A percentile compares a stretch with the other conserved stretches of the same genome.
Evolutionary conservation across 1,140 invertebrate species (phyloP).

Genomic region (Orius insidiosus): DNA sequence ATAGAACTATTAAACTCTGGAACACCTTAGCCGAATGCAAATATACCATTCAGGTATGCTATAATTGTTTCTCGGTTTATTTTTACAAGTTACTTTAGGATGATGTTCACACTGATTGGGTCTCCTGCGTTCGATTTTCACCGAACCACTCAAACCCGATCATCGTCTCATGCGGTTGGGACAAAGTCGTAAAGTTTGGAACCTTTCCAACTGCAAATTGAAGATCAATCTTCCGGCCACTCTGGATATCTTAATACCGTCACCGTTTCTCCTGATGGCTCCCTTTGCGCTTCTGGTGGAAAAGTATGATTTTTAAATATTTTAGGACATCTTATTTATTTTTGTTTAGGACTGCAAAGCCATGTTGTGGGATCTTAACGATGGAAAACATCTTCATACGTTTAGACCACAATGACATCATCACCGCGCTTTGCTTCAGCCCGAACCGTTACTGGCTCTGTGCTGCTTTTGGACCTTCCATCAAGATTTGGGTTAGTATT

Average conservation of each 20-base stretch:
- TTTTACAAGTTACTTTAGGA: constrained; percentile 54
- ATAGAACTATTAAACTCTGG: constrained; percentile 98
- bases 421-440: constrained; percentile 96
- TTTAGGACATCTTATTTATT: constrained; percentile 4
- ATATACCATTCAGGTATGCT: constrained; percentile 81
- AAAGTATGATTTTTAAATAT: constrained; percentile 35
- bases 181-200: constrained; percentile 99
- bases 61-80: constrained; percentile 11
- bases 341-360: constrained; percentile 78
- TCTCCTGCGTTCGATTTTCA: constrained; percentile 96
- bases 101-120: constrained; percentile 96
- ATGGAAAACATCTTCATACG: constrained; percentile 98
- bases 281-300: constrained; percentile 96
- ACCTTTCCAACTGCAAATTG: constrained; percentile 94
- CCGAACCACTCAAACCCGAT: constrained; percentile 98
- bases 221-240: constrained; percentile 97
- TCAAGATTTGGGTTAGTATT: constrained; percentile 90
- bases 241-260: constrained; percentile 96
- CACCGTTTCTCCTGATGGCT: constrained; percentile 98
- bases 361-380: constrained; percentile 99
- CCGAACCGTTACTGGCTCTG: constrained; percentile 99
- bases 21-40: constrained; percentile 99
- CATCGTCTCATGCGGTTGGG: constrained; percentile 98
- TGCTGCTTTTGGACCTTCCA: constrained; percentile 95
- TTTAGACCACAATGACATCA: constrained; percentile 96